Conservation (phyloP, 2,888 invertebrate genomes). For the Vannuccia rotundouncinata region DNA sequence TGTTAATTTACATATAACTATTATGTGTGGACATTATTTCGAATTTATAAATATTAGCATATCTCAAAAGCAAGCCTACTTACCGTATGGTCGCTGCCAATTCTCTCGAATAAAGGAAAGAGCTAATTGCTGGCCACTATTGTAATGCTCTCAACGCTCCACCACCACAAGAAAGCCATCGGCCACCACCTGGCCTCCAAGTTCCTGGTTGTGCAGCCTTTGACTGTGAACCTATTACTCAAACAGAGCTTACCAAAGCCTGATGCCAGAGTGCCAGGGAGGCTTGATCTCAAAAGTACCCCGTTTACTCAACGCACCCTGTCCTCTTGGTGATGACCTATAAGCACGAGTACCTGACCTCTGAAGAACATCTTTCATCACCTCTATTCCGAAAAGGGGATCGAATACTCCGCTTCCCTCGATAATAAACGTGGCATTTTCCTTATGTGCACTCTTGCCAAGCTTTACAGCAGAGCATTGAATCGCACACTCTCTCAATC, state of each 20-base stretch:
- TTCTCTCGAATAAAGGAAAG: neutral
- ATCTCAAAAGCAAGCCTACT: no score
- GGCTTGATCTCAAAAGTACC: neutral
- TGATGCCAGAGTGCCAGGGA: neutral
- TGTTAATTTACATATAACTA: no score
- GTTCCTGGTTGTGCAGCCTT: conserved; percentile 19
- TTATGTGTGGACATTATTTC: no score
- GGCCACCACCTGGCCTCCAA: conserved; percentile 5
- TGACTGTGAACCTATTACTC: conserved; percentile 23
- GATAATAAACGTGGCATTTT: neutral
- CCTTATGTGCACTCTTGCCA: conserved; percentile 20
- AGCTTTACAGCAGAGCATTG: no score
- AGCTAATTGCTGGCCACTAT: neutral
- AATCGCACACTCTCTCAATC: no score
- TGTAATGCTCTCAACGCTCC: neutral
- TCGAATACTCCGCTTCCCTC: neutral
- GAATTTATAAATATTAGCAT: no score
- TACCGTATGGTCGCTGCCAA: neutral
- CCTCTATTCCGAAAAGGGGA: neutral
- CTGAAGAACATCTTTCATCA: neutral
- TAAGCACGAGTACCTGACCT: neutral
- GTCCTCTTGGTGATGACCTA: conserved; percentile 1
- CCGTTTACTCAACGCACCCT: neutral
- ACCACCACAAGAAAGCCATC: neutral
- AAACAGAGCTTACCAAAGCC: conserved; percentile 10